Percentiles rank a stretch among this genome's conserved stretches.
phyloP scores from a whole-genome alignment of 2,113 vertebrate species.

The Forbesichthys papilliferus region DNA sequence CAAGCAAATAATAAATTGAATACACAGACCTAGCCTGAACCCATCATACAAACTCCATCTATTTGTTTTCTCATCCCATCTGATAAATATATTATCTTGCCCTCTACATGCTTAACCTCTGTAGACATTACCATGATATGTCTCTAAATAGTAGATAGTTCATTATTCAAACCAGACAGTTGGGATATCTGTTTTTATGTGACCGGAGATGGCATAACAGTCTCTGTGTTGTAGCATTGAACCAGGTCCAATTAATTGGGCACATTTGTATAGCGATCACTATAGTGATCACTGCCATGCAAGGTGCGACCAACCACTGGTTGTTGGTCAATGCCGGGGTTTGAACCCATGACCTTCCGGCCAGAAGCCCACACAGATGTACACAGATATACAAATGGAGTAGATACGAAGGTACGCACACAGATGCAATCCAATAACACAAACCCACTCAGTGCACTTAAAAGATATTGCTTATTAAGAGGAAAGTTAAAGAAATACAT shows the following conservation, averaged over 20 bases:
- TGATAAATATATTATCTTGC: no score
- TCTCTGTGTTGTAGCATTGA: no score
- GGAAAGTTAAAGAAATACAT: conserved; percentile 51
- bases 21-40: no score
- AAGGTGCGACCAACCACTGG: no score
- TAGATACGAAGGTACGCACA: not conserved
- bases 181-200: conserved; percentile 1
- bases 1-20: no score
- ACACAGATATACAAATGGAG: conserved; percentile 10
- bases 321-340: no score
- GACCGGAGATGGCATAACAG: conserved; percentile 16
- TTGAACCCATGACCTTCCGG: no score
- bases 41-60: no score
- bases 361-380: not conserved
- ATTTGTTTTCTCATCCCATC: no score
- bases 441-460: conserved; percentile 20
- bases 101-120: not conserved
- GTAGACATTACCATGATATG: not conserved
- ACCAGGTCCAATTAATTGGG: no score
- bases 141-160: conserved; percentile 2
- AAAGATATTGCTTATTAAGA: conserved; percentile 26
- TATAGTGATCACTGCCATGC: no score
- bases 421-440: conserved; percentile 3
- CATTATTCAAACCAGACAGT: not conserved
- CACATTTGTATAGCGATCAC: no score